phyloP scores from a whole-genome alignment of 2,113 vertebrate species.

The Heloderma charlesbogerti region DNA sequence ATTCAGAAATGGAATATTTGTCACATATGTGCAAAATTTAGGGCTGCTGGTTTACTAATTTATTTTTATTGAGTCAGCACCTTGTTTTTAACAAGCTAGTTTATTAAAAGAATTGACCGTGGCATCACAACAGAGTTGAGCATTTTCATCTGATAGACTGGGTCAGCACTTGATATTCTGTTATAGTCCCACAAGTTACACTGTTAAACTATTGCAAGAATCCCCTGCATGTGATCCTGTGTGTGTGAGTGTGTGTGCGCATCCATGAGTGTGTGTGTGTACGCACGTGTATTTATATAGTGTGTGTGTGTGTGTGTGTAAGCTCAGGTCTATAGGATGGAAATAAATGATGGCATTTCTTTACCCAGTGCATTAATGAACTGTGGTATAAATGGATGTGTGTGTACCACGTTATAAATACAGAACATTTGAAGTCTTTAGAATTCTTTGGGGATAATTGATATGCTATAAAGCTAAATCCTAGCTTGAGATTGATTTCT shows the following conservation, averaged over 20 bases:
- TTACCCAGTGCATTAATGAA: background rate
- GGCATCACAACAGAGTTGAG: background rate
- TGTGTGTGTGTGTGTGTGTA: background rate
- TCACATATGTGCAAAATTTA: background rate
- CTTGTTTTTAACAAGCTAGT: background rate
- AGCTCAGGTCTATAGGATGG: background rate
- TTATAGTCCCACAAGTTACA: background rate
- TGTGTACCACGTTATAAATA: background rate
- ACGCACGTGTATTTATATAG: no score
- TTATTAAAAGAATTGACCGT: background rate
- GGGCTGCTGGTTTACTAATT: background rate
- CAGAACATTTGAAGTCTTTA: background rate
- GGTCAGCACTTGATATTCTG: background rate
- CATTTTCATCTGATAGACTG: background rate
- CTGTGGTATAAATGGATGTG: background rate
- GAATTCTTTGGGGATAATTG: background rate
- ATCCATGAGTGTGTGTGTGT: no score
- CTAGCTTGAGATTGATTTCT: conserved; percentile 30
- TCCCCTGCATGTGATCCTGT: background rate
- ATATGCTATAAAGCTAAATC: background rate
- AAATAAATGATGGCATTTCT: background rate
- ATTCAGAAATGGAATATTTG: background rate
- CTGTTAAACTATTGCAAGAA: background rate
- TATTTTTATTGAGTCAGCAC: background rate
- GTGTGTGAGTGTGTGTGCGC: no score